Conservation (phyloP, 2,113 vertebrate species). For the Cyphomyrus discorhynchus region DNA sequence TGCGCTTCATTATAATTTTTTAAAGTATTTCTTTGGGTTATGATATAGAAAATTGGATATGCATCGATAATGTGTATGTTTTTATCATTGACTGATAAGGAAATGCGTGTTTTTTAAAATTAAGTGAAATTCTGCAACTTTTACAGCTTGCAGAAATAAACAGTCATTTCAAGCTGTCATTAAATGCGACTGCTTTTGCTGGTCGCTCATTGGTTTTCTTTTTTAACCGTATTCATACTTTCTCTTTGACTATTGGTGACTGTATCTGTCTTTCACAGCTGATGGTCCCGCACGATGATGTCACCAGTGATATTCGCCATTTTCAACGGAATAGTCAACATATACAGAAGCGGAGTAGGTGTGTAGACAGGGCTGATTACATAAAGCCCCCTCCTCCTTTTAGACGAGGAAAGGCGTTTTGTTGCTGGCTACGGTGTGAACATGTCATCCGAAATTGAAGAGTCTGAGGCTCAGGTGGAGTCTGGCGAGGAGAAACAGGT, state of each 20-base stretch:
- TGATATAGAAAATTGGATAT: neutral
- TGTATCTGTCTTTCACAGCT: neutral
- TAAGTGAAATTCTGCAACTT: neutral
- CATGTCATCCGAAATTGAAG: constrained; percentile 58
- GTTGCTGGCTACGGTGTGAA: constrained; percentile 3
- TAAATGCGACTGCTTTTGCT: neutral
- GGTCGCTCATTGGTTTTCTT: constrained; percentile 25
- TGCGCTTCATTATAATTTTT: neutral
- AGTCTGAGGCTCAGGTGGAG: constrained; percentile 53
- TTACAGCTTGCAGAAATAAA: neutral
- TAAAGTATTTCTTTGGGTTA: neutral
- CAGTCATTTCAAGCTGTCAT: neutral
- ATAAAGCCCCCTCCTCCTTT: constrained; percentile 16
- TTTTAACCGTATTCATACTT: neutral
- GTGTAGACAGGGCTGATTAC: neutral
- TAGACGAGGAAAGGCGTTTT: constrained; percentile 21
- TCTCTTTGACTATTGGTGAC: constrained; percentile 31
- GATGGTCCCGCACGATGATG: constrained; percentile 33
- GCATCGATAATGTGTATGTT: neutral
- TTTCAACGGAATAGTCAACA: constrained; percentile 45
- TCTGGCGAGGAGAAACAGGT: constrained; percentile 73
- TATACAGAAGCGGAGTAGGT: constrained; percentile 13
- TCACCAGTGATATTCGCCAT: constrained; percentile 52
- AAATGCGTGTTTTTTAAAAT: neutral
- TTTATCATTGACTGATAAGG: neutral